phyloP scores from a whole-genome alignment of 2,888 invertebrate species.

The Mechanitis mazaeus region DNA sequence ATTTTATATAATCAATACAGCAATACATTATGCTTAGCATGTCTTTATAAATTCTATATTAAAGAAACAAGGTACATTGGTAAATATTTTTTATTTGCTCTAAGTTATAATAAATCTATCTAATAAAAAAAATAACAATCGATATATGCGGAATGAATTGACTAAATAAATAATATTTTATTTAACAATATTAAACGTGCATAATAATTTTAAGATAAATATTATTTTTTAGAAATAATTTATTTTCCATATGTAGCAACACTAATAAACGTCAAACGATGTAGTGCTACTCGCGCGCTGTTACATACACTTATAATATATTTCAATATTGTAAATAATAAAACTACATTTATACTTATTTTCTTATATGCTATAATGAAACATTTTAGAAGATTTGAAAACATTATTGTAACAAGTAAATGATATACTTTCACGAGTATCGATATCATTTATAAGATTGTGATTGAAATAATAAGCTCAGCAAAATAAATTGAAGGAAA shows the following conservation, averaged over 20 bases:
- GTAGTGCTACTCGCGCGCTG: conserved; percentile 55
- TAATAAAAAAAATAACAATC: conserved; percentile 28
- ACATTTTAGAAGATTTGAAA: conserved; percentile 20
- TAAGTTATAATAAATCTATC: conserved; percentile 6
- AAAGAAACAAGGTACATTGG: conserved; percentile 4
- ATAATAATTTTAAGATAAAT: conserved; percentile 4
- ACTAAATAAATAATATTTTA: conserved; percentile 26
- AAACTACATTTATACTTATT: conserved; percentile 23
- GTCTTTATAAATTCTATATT: conserved; percentile 16
- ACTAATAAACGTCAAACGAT: conserved; percentile 36
- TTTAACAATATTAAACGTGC: conserved; percentile 10
- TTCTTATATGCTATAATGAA: conserved; percentile 16
- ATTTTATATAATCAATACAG: not conserved
- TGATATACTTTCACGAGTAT: not conserved
- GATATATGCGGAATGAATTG: conserved; percentile 24
- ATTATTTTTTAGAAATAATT: conserved; percentile 28
- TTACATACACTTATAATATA: conserved; percentile 39
- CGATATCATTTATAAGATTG: not conserved
- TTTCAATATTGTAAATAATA: conserved; percentile 40
- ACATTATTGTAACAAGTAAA: conserved; percentile 16
- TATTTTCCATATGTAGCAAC: conserved; percentile 40
- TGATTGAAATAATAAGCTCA: not conserved
- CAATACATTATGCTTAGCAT: conserved; percentile 12
- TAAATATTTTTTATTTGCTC: conserved; percentile 4
- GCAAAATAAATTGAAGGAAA: not conserved